Evolutionary conservation across 2,888 invertebrate genomes (phyloP), one percentile per base, ranked within the genome.

Genomic region (Parnassius smintheus): DNA sequence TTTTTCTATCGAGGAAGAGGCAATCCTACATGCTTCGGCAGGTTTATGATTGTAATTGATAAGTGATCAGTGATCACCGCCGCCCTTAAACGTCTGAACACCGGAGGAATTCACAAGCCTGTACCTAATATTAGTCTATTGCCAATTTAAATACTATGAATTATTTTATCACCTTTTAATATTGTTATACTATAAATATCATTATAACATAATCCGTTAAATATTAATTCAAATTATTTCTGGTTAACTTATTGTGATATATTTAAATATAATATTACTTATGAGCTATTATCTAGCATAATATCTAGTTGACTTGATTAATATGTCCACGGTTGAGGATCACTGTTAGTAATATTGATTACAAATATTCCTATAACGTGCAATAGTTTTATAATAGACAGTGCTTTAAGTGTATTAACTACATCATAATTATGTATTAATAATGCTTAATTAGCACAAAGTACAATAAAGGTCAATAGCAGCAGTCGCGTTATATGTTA

Each of bases 381-480:
- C 11, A 12, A 53, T 60, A 44, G 25, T 49, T 12, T 10, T 42
- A 42, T 56, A 48, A 52, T 53, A 22, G 12, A 41, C 22, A 25
- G 54, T 42, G 18, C 18, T 22, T 12, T 13, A 56, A 45, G 22
- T 35, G 0, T 22, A 25, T 22, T 25, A 44, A 12, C 18, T 13
- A 22, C 9, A 58, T 13, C 49, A 60, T 60, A 60, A 11, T 54
- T 55, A 60, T 22, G 45, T 51, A 56, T 50, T 44, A 41, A 61
- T 56, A 53, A 45, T 9, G 44, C 46, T 58, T 51, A 49, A 48
- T 56, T 49, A 58, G 53, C 54, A 54, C 54, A 45, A 51, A 46
- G 25, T 18, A 48, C 49, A 13, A 56, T 56, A 60, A 56, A 61
- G 57, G 56, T 61, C 61, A 57, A 61, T 61, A 65, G 53, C 51